Evolutionary conservation across 2,797 vertebrate genomes (phyloP), one percentile per base, ranked within the genome.

Genomic region (Acipenser ruthenus): DNA sequence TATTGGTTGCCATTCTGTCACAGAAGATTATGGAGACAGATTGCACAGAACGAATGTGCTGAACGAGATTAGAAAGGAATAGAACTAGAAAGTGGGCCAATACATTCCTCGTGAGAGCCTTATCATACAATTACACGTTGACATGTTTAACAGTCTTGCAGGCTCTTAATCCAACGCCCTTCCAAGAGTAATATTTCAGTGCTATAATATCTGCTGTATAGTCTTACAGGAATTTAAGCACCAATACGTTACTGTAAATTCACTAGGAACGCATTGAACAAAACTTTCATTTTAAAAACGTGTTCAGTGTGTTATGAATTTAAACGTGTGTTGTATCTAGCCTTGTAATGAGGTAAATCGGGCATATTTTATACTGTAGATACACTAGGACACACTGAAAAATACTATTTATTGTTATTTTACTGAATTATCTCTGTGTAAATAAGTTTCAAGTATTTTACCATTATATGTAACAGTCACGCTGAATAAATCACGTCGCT

Each of bases 1-100:
- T 87, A 91, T 96, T 96, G 95, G 95, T 92, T 93, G 93, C 89
- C 86, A 91, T 90, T 93, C 94, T 95, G 94, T 94, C 91, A 89
- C 92, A 92, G 93, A 92, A 98, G 95, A 98, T 98, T 98, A 98
- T 93, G 92, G 93, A 96, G 94, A 98, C 95, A 96, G 96, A 98
- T 98, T 97, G 95, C 95, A 96, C 90, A 91, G 92, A 90, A 93
- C 92, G 92, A 94, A 93, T 96, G 95, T 96, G 95, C 93, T 91
- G 88, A 86, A 90, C 84, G 92, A 97, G 96, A 99, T 99, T 99
- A 98, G 94, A 93, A 90, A 87, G 92, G 92, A 95, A 94, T 94
- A 95, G 95, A 94, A 95, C 95, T 92, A 91, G 93, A 94, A 93
- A 93, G 92, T 90, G 93, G 94, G 96, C 96, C 95, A 96, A 94